Evolutionary conservation across 2,113 vertebrate genomes (phyloP).

Genomic region (Atlantisia rogersi): DNA sequence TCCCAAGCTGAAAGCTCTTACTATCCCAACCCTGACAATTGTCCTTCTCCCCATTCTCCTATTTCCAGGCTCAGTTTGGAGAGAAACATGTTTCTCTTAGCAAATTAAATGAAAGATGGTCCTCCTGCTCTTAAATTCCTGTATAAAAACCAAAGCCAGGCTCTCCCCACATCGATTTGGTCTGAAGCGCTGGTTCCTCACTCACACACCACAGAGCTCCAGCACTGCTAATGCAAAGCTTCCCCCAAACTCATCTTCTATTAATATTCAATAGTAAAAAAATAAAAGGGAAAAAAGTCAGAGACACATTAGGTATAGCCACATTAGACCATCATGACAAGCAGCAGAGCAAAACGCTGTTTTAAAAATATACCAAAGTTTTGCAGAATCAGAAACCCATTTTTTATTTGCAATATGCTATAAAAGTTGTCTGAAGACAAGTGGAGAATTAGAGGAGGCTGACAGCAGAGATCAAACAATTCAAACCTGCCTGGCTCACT

Average conservation of each 20-base stretch:
- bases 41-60: background rate
- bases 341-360: background rate
- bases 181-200: background rate
- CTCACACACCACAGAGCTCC: background rate
- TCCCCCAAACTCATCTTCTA: background rate
- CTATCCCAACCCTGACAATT: background rate
- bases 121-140: background rate
- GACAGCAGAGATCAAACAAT: background rate
- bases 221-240: background rate
- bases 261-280: background rate
- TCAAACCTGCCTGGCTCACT: background rate
- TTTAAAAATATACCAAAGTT: background rate
- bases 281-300: background rate
- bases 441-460: background rate
- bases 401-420: background rate
- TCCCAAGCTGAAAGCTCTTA: slow-evolving; percentile 20
- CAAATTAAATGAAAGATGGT: background rate
- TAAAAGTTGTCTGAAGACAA: background rate
- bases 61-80: background rate
- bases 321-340: background rate
- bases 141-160: background rate
- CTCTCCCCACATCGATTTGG: background rate
- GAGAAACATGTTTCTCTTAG: background rate
- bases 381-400: background rate
- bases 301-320: background rate